Evolutionary conservation across 2,113 vertebrate species (phyloP).

Genomic region (Delphinapterus leucas): DNA sequence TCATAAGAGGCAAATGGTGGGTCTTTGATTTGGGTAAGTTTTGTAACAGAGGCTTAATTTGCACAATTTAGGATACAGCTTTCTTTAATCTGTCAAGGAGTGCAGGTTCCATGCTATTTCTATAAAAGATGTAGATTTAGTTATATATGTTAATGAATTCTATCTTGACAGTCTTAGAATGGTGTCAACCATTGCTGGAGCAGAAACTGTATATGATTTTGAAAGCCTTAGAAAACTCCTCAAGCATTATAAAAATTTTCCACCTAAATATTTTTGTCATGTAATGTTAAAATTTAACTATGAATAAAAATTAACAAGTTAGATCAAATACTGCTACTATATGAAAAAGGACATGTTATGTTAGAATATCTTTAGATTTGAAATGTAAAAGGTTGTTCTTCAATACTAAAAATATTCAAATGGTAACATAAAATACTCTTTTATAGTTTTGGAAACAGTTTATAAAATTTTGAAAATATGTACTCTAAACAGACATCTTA

Average conservation of each 20-base stretch:
- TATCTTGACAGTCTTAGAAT: slow-evolving; percentile 67
- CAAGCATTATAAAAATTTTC: background rate
- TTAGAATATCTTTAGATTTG: background rate
- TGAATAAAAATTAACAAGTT: background rate
- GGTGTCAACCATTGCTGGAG: slow-evolving; percentile 65
- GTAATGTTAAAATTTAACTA: background rate
- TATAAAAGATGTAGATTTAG: slow-evolving; percentile 61
- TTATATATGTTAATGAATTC: slow-evolving; percentile 76
- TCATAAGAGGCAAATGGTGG: slow-evolving; percentile 78
- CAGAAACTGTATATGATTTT: slow-evolving; percentile 46
- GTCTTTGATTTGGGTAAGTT: slow-evolving; percentile 75
- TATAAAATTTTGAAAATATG: background rate
- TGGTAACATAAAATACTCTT: background rate
- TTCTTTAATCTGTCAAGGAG: slow-evolving; percentile 77
- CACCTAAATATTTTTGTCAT: background rate
- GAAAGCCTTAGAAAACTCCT: slow-evolving; percentile 44
- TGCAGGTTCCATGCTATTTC: slow-evolving; percentile 65
- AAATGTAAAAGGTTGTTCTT: background rate
- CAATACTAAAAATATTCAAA: background rate
- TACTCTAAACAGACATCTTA: background rate
- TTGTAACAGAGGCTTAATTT: slow-evolving; percentile 69
- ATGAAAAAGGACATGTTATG: background rate
- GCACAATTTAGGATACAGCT: slow-evolving; percentile 73
- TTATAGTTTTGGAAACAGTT: background rate
- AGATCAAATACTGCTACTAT: background rate